These are phyloP conservation scores for Scomber colias DNA, from an alignment of 2,113 vertebrate species.

Conservation along the genomic window DNA sequence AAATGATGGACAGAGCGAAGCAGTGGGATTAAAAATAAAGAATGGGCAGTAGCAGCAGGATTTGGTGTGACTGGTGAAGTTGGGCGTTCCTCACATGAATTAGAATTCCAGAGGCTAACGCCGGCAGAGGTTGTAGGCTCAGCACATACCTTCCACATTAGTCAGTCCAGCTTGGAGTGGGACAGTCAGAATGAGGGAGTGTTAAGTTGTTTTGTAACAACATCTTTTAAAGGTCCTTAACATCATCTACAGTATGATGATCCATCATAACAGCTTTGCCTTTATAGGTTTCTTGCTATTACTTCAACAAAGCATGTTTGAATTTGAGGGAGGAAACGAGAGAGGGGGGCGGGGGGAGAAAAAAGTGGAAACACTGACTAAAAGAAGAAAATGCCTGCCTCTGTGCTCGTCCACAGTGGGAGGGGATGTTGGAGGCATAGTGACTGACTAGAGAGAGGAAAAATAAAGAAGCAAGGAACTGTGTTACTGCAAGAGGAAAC, in stretches of 20 bases:
- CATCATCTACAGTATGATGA: slow-evolving; percentile 17
- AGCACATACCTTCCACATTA: slow-evolving; percentile 86
- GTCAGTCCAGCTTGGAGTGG: slow-evolving; percentile 68
- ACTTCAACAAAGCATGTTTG: slow-evolving; percentile 17
- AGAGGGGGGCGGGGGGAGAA: background rate
- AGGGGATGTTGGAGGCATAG: background rate
- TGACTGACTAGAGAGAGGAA: slow-evolving; percentile 19
- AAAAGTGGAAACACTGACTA: slow-evolving; percentile 21
- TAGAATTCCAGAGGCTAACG: slow-evolving; percentile 80
- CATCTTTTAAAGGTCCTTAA: slow-evolving; percentile 33
- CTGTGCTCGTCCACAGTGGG: slow-evolving; percentile 4
- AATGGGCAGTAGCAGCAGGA: slow-evolving; percentile 62
- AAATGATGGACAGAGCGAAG: slow-evolving; percentile 63
- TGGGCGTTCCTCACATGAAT: slow-evolving; percentile 79
- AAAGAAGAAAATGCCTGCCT: background rate
- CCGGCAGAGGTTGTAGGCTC: slow-evolving; percentile 76
- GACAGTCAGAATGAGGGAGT: slow-evolving; percentile 61
- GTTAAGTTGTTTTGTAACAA: slow-evolving; percentile 49
- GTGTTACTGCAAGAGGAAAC: slow-evolving; percentile 3
- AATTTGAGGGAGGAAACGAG: slow-evolving; percentile 14
- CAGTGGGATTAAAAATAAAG: slow-evolving; percentile 69
- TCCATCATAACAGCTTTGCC: background rate
- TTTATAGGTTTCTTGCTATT: background rate
- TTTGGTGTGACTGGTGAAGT: slow-evolving; percentile 72
- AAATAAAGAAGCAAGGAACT: background rate